Conservation (phyloP, 2,888 invertebrate species). For the Sphinx pinastri region DNA sequence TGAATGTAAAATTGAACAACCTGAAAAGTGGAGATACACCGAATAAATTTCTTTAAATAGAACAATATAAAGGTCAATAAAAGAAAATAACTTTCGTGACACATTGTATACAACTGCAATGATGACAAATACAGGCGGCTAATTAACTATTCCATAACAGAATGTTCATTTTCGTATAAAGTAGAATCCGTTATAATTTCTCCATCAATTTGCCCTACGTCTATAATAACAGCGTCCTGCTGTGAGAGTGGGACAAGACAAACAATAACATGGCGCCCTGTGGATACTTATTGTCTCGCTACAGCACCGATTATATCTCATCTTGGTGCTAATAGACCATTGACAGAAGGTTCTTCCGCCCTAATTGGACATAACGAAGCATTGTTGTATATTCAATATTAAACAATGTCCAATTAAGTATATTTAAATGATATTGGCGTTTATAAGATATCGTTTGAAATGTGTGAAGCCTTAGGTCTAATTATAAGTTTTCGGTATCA, state of each 20-base stretch:
- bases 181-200: slow-evolving; percentile 51
- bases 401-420: neutral
- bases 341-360: slow-evolving; percentile 55
- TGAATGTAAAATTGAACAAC: too few relatives aligned
- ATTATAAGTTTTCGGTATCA: too few relatives aligned
- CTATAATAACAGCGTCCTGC: slow-evolving; percentile 55
- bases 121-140: slow-evolving; percentile 6
- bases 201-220: slow-evolving; percentile 67
- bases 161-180: slow-evolving; percentile 35
- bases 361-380: slow-evolving; percentile 51
- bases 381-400: slow-evolving; percentile 13
- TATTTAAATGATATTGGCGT: slow-evolving; percentile 2
- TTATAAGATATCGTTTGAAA: neutral
- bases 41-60: too few relatives aligned
- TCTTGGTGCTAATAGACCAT: slow-evolving; percentile 69
- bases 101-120: neutral
- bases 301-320: slow-evolving; percentile 67
- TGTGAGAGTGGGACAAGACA: slow-evolving; percentile 66
- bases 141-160: slow-evolving; percentile 29
- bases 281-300: slow-evolving; percentile 71
- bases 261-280: slow-evolving; percentile 72
- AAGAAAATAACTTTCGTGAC: too few relatives aligned
- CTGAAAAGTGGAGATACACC: too few relatives aligned
- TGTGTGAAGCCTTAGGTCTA: neutral
- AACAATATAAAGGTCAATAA: too few relatives aligned